phyloP scores from a whole-genome alignment of 2,888 invertebrate species.

The Cylindroiulus punctatus region DNA sequence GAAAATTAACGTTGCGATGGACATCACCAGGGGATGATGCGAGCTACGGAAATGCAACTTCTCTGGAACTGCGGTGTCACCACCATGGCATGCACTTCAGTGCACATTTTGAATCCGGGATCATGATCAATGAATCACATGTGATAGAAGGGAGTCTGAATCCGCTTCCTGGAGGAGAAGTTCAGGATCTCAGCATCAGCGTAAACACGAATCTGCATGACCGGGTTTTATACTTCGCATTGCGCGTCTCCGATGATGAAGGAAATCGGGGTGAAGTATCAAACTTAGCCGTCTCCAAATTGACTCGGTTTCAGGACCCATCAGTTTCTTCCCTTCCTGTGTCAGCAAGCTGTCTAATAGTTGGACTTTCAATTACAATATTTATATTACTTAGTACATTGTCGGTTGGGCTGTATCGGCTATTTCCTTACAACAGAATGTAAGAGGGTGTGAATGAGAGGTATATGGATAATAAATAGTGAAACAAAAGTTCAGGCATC shows the following conservation, averaged over 20 bases:
- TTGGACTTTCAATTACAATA: neutral
- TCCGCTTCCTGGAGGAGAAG: slow-evolving; percentile 33
- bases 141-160: neutral
- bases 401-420: neutral
- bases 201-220: neutral
- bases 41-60: slow-evolving; percentile 44
- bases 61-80: slow-evolving; percentile 5
- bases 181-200: slow-evolving; percentile 2
- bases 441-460: neutral
- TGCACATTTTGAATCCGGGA: slow-evolving; percentile 37
- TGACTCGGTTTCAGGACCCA: neutral
- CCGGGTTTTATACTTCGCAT: slow-evolving; percentile 37
- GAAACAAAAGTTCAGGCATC: neutral
- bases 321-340: neutral
- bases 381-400: neutral
- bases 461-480: neutral
- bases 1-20: slow-evolving; percentile 59
- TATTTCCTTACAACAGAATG: neutral
- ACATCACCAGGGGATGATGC: slow-evolving; percentile 61
- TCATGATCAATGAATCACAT: neutral
- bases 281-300: neutral
- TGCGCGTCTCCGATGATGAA: slow-evolving; percentile 40
- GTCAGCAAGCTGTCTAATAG: neutral
- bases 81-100: neutral
- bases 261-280: slow-evolving; percentile 51